Base-by-base conservation (phyloP, 2,888 invertebrate species). In the Baronia brevicornis region DNA sequence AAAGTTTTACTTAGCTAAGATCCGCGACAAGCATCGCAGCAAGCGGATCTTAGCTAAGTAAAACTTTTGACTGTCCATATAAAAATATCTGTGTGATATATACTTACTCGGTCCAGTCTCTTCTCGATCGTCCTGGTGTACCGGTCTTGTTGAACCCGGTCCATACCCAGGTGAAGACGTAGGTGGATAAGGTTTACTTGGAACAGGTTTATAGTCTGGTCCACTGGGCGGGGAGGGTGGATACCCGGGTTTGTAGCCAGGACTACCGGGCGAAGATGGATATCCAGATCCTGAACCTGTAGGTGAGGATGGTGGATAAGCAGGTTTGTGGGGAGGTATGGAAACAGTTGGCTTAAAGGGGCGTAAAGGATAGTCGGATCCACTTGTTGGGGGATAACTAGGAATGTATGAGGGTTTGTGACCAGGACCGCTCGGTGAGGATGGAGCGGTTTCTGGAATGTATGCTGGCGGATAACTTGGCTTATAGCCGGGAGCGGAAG, bases 31-130 rank as follows among this genome's bases (percentile, higher is more conserved):
- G n/a, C n/a, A n/a, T n/a, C n/a, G n/a, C n/a, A n/a, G n/a, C n/a
- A n/a, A n/a, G n/a, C n/a, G n/a, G n/a, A n/a, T n/a, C n/a, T n/a
- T n/a, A n/a, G n/a, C n/a, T n/a, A n/a, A n/a, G n/a, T n/a, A n/a
- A n/a, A n/a, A n/a, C n/a, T n/a, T n/a, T n/a, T n/a, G n/a, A n/a
- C n/a, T n/a, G n/a, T n/a, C n/a, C n/a, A n/a, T n/a, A n/a, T n/a
- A n/a, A n/a, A n/a, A n/a, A n/a, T n/a, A n/a, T n/a, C n/a, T n/a
- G n/a, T n/a, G n/a, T n/a, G n/a, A n/a, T n/a, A n/a, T n/a, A n/a
- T n/a, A 65, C 72, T 66, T 51, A 74, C 75, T 56, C 18, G 62
- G 51, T 28, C 57, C 66, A 28, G 45, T 45, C 9, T 57, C 64
- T 29, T 60, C 62, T 39, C 63, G 61, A 28, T 70, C 68, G 11